Percentiles rank a stretch among this genome's conserved stretches.
Evolutionary conservation across 1,140 invertebrate genomes (phyloP).

Genomic region (Periplaneta americana): DNA sequence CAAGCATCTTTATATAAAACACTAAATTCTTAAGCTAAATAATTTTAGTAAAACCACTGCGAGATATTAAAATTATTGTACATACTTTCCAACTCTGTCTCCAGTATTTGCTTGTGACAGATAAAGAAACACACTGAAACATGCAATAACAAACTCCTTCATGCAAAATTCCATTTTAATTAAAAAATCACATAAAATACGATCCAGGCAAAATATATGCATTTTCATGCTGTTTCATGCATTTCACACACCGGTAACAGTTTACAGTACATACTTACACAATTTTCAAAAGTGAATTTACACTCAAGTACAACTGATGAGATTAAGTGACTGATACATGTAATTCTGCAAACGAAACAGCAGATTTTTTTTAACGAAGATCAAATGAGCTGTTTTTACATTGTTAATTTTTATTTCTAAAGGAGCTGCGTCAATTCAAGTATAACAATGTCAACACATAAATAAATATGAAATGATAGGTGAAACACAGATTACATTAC

Average conservation of each 20-base stretch:
- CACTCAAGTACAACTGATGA: background rate
- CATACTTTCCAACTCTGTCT: background rate
- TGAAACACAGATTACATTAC: no score
- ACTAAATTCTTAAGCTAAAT: no score
- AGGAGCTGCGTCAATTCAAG: no score
- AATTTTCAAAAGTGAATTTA: background rate
- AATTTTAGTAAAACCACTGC: no score
- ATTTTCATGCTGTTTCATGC: no score
- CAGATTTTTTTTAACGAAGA: no score
- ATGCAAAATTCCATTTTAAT: background rate
- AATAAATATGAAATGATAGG: no score
- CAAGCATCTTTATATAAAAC: no score
- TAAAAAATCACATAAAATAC: background rate
- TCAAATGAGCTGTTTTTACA: no score
- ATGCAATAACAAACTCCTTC: background rate
- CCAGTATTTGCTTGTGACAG: background rate
- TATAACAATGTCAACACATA: no score
- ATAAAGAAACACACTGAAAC: background rate
- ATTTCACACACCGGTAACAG: background rate
- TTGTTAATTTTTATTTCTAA: no score
- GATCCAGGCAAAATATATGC: background rate
- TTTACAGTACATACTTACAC: background rate
- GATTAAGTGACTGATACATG: background rate
- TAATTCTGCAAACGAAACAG: no score
- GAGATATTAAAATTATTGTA: background rate